These are phyloP conservation scores for Nasua narica DNA, from an alignment of 2,797 vertebrate genomes.

Conservation along the genomic window DNA sequence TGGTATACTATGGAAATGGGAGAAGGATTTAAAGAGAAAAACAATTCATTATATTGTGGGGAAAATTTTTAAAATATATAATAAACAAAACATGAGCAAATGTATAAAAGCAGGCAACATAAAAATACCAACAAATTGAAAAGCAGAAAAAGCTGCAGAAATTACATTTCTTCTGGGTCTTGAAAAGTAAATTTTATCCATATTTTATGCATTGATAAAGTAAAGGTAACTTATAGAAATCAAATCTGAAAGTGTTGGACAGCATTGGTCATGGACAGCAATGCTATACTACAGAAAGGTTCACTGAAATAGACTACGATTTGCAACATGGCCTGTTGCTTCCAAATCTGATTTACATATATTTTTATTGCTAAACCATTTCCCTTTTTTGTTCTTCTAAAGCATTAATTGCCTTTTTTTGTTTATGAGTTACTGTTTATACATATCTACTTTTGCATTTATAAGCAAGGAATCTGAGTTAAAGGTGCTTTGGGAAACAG, in stretches of 20 bases:
- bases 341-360: background rate
- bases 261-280: background rate
- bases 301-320: background rate
- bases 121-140: background rate
- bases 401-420: background rate
- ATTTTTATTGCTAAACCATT: background rate
- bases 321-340: background rate
- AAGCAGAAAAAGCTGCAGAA: background rate
- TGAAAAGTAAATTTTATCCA: background rate
- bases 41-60: background rate
- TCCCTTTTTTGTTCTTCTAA: background rate
- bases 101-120: background rate
- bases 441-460: background rate
- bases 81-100: background rate
- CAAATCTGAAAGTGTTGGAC: background rate
- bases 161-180: background rate
- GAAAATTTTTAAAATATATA: background rate
- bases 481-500: slow-evolving; percentile 1
- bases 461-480: background rate
- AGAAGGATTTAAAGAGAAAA: background rate
- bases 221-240: background rate
- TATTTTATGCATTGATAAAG: background rate
- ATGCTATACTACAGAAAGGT: background rate
- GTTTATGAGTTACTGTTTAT: background rate
- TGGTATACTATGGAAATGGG: background rate